A percentile compares a stretch with the other conserved stretches of the same genome.
These are phyloP conservation scores for Ctenopoma kingsleyae DNA, from an alignment of 2,797 vertebrate genomes.

Conservation along the genomic window DNA sequence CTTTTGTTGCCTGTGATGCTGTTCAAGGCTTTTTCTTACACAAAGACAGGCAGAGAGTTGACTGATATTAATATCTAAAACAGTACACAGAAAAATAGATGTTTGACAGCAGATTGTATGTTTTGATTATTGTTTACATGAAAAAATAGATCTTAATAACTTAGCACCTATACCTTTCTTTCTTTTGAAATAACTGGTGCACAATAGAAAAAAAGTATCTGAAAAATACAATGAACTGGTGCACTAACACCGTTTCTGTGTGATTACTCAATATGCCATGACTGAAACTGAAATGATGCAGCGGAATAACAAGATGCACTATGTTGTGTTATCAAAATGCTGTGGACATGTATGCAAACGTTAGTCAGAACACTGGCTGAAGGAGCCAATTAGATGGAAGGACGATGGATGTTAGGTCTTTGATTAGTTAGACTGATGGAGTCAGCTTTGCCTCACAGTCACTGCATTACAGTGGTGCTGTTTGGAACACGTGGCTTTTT, in stretches of 20 bases:
- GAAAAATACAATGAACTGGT: slow-evolving; percentile 1
- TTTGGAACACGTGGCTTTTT: neutral
- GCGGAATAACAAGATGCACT: slow-evolving; percentile 41
- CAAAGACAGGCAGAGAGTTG: slow-evolving; percentile 27
- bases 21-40: slow-evolving; percentile 14
- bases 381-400: slow-evolving; percentile 63
- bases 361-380: slow-evolving; percentile 61
- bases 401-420: slow-evolving; percentile 60
- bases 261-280: slow-evolving; percentile 25
- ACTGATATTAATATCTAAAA: slow-evolving; percentile 46
- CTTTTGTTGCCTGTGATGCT: slow-evolving; percentile 31
- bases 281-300: slow-evolving; percentile 29
- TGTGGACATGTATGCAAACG: slow-evolving; percentile 35
- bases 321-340: slow-evolving; percentile 58
- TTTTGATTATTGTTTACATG: slow-evolving; percentile 24
- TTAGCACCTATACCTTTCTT: slow-evolving; percentile 21
- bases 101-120: slow-evolving; percentile 46
- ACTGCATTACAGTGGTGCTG: neutral
- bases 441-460: slow-evolving; percentile 36
- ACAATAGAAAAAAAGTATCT: slow-evolving; percentile 7
- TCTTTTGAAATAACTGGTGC: slow-evolving; percentile 24
- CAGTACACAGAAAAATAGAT: slow-evolving; percentile 20
- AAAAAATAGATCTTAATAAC: slow-evolving; percentile 21
- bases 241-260: slow-evolving; percentile 12
- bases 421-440: slow-evolving; percentile 60